A percentile compares a stretch with the other conserved stretches of the same genome.
Evolutionary conservation across 2,888 invertebrate genomes (phyloP).

Genomic region (Callinectes sapidus): DNA sequence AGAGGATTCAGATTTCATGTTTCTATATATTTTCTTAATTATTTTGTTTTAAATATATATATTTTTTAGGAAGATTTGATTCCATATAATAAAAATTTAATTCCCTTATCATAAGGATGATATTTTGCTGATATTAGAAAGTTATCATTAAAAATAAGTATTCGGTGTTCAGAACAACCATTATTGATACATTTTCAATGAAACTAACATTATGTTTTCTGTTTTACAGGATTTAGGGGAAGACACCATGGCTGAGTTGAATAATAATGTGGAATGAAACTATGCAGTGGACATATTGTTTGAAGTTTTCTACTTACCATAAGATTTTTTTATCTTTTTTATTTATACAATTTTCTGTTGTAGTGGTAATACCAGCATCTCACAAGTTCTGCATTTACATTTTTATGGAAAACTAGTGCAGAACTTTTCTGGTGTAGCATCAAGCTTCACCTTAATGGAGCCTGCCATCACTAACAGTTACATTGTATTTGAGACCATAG

Average conservation of each 20-base stretch:
- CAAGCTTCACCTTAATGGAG: no score
- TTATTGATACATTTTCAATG: background rate
- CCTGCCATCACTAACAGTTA: no score
- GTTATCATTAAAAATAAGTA: no score
- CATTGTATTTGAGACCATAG: no score
- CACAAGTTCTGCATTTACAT: no score
- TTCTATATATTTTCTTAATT: background rate
- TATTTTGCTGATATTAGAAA: no score
- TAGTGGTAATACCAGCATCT: no score
- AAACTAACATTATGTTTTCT: background rate
- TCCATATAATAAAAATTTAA: background rate
- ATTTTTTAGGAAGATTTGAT: background rate
- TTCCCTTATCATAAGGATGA: no score
- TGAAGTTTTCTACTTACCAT: background rate
- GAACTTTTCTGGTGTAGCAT: no score
- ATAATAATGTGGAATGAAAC: background rate
- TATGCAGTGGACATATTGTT: background rate
- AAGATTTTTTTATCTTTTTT: no score
- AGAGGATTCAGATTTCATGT: background rate
- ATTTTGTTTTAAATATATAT: background rate
- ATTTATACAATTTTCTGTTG: background rate
- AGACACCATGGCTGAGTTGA: background rate
- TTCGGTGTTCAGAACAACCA: background rate
- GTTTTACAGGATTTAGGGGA: background rate
- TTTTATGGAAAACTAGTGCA: no score